Evolutionary conservation across 92 coral and sea anemone genomes (phyloP), one percentile per base, ranked within the genome.

Genomic region (Micromussa lordhowensis): DNA sequence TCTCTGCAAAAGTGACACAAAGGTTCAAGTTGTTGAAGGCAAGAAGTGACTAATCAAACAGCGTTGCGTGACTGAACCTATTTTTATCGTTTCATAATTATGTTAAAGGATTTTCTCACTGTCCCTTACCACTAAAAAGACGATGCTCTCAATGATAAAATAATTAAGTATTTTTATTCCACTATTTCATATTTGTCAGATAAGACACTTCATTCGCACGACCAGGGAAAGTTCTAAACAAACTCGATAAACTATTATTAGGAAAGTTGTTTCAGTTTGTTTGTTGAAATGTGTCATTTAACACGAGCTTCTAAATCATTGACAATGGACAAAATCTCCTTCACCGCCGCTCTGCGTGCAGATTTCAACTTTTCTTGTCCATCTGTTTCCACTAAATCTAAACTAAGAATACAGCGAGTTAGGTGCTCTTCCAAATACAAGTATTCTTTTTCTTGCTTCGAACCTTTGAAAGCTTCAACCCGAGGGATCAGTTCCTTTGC

Each of bases 381-480:
- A 18, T 81, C 87, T 22, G 93, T 68, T 31, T 81, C 89, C 26
- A 92, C 71, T 10, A 64, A 55, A 69, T 92, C 94, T 78, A 92
- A 75, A 8, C 77, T 72, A 71, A 92, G 78, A 85, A 92, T 66
- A 55, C 92, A 89, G 10, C 82, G 84, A 36, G 88, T 82, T 70
- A 92, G 85, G 24, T 84, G 90, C 80, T 92, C 94, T 24, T 92
- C 93, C 73, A 92, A 80, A 57, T 87, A 92, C 30, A 90, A 30
- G 61, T 59, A 89, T 63, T 92, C 93, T 69, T 85, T 89, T 72
- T 88, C 93, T 21, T 79, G 28, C 18, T 59, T 70, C 12, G 63
- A 58, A 3, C 94, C 94, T 68, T 53, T 30, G 68, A 92, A 92
- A 48, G 58, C 83, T 24, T 53, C 38, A 22, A 92, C 80, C 38